Base-by-base conservation (phyloP, 2,888 invertebrate species). In the Lepidocyrtinus sp. region DNA sequence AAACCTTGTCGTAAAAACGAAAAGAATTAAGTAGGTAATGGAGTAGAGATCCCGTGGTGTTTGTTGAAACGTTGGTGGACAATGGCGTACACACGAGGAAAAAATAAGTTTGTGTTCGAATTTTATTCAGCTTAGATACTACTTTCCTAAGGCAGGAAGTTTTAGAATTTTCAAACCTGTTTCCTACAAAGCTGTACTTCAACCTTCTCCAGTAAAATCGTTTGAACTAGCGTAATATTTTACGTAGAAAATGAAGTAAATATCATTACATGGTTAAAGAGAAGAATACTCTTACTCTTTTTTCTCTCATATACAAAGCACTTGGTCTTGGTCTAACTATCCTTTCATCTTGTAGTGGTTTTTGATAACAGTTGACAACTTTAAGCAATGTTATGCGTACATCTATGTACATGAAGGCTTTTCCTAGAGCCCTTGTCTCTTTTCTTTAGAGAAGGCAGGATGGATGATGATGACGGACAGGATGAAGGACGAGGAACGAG, bases 41-140 rank as follows among this genome's bases (percentile, higher is more conserved):
- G 63, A 75, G 64, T 55, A 70, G 75, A 70, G 59, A 59, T 70
- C 76, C 76, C 59, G 76, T 70, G 64, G 76, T 64, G 76, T 76
- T 76, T 71, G 76, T 76, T 76, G 71, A 76, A 69, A 71, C 55
- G 70, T 63, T 63, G 21, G n/a, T n/a, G n/a, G n/a, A n/a, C n/a
- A n/a, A n/a, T n/a, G n/a, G n/a, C n/a, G n/a, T n/a, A n/a, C n/a
- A n/a, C n/a, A n/a, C n/a, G n/a, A n/a, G n/a, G n/a, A n/a, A n/a
- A n/a, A n/a, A n/a, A n/a, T n/a, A n/a, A n/a, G n/a, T n/a, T n/a
- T n/a, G n/a, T n/a, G n/a, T n/a, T n/a, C n/a, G n/a, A n/a, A n/a
- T n/a, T n/a, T n/a, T n/a, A n/a, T n/a, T n/a, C n/a, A n/a, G n/a
- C n/a, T n/a, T n/a, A n/a, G n/a, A n/a, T n/a, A n/a, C n/a, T n/a